Base-by-base conservation (phyloP, 2,888 invertebrate species). In the Mactromeris polynyma region DNA sequence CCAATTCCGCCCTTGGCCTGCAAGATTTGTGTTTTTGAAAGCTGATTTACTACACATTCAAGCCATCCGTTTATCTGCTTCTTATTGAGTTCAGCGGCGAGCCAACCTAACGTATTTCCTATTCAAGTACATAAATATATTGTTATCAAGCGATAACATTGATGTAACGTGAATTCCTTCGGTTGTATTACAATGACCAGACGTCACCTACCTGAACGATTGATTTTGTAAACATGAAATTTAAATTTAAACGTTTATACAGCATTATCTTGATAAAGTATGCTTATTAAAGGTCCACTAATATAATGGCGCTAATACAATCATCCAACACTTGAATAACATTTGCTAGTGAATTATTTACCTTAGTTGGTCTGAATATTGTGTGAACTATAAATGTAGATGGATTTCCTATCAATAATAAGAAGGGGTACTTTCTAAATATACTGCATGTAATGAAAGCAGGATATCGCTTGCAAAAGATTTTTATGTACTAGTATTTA, bases 161-260 rank as follows among this genome's bases (percentile, higher is more conserved):
- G 31, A 73, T 33, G 26, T 33, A 2, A 69, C 14, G 33, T 7
- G 73, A 73, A 73, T 73, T 73, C 73, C 73, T 17, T 4, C 31
- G 36, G 33, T 33, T 1, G 14, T 33, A 33, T 2, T 36, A 36
- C 73, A 36, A 36, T 36, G 36, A 73, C 73, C 17, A 73, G 26
- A 64, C 58, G 58, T 64, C 58, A 64, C 58, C 58, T n/a, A 26
- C n/a, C 26, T 9, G 9, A 64, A 64, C 31, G 73, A 73, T 33
- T 36, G 36, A 73, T 73, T 73, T 73, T 73, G 73, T 73, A 73
- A 73, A 73, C 73, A 73, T 33, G 73, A 73, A 73, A 73, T 73
- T 73, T 73, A 73, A 26, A 73, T 73, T 73, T 73, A 73, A 73
- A 33, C 73, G 73, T 73, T 73, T 73, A 26, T 73, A 33, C 19